Percentiles rank a stretch among this genome's conserved stretches.
phyloP scores from a whole-genome alignment of 2,888 invertebrate genomes.

The Microplitis manilae region DNA sequence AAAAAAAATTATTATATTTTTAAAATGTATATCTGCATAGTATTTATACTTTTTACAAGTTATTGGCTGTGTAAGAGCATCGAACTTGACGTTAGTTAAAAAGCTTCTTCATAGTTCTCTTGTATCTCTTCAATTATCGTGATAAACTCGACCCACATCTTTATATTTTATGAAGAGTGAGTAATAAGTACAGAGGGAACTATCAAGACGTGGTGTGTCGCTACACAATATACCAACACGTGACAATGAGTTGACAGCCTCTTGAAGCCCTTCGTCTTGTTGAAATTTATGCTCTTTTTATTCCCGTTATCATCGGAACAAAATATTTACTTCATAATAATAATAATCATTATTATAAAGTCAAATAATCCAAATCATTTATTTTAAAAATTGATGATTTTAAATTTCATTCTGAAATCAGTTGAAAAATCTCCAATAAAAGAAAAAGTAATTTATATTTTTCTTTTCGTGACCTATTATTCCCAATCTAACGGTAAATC shows the following conservation, averaged over 20 bases:
- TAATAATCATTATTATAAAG: neutral
- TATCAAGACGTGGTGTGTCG: constrained; percentile 7
- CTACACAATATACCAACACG: constrained; percentile 15
- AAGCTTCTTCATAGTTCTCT: neutral
- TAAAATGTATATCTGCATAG: no score
- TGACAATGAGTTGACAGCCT: constrained; percentile 14
- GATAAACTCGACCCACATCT: constrained; percentile 32
- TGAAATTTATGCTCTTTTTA: constrained; percentile 9
- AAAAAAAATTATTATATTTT: no score
- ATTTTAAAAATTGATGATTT: constrained; percentile 9
- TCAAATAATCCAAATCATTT: constrained; percentile 1
- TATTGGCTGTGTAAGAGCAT: neutral
- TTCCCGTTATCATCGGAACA: constrained; percentile 7
- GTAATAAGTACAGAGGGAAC: constrained; percentile 16
- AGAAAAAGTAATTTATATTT: neutral
- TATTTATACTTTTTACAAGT: neutral
- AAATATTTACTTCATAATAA: neutral
- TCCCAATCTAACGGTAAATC: constrained; percentile 21
- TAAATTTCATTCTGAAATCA: neutral
- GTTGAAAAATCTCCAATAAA: neutral
- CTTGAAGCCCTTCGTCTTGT: constrained; percentile 14
- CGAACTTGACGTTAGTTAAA: neutral
- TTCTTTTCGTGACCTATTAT: constrained; percentile 24
- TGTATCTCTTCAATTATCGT: constrained; percentile 20
- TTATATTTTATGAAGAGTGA: neutral